Evolutionary conservation across 2,113 vertebrate genomes (phyloP), one percentile per base, ranked within the genome.

Genomic region (Sminthopsis crassicaudata): DNA sequence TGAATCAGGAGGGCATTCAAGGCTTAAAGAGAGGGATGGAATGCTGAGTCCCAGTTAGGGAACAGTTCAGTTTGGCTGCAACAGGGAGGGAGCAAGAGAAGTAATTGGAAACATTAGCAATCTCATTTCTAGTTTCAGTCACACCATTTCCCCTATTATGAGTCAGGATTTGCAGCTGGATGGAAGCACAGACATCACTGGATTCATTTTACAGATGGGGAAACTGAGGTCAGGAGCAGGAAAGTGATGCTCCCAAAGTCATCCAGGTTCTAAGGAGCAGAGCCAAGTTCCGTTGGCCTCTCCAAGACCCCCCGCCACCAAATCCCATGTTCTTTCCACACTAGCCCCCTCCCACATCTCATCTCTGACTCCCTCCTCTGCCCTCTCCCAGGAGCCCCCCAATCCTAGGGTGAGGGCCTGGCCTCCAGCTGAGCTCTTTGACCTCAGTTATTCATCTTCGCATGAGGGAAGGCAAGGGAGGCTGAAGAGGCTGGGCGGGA

Each of bases 401-500:
- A 22, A 84, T 84, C 67, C n/a, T 42, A 42, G n/a, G 0, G 0
- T 88, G 89, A 90, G 46, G 89, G 26, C 10, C 42, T 90, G 89
- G 89, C 24, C 26, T 50, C 46, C 46, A 14, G 46, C 53, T 51
- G 97, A 19, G 50, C 96, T 97, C 46, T 0, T 89, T 97, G 97
- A 98, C 97, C 97, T 97, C 96, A 97, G 97, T 97, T 98, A 97
- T 96, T 98, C 97, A 96, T 95, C 94, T 95, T 91, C 97, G 96
- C 94, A 94, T 95, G 0, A 0, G 0, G 0, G 36, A 92, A 93
- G 95, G 94, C 94, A 94, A 94, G 89, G 89, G 92, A 93, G 95
- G n/a, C n/a, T 84, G n/a, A 84, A 84, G 67, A 84, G n/a, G 67
- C 19, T 42, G 27, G 57, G 57, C 30, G 95, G 93, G 94, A 95